These are phyloP conservation scores for Crematogaster levior DNA, from an alignment of 2,888 invertebrate genomes.

Conservation along the genomic window DNA sequence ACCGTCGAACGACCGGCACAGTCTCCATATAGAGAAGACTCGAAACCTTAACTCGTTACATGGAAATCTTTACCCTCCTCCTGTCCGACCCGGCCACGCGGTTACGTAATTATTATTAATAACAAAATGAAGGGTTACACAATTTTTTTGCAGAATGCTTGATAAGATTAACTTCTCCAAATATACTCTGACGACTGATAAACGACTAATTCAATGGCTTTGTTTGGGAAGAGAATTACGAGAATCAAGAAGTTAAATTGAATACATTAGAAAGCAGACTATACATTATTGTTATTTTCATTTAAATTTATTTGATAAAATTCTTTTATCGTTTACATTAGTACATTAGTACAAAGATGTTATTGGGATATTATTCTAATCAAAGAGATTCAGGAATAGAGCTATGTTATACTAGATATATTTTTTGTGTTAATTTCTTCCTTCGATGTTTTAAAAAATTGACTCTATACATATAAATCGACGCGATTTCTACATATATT, in stretches of 20 bases:
- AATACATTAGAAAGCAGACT: neutral
- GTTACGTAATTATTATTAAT: slow-evolving; percentile 26
- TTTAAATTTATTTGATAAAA: neutral
- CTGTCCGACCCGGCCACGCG: neutral
- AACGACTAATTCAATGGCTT: neutral
- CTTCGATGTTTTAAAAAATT: neutral
- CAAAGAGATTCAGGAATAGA: neutral
- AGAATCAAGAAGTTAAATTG: neutral
- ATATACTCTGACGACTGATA: neutral
- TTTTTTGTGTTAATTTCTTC: neutral
- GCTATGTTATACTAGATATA: neutral
- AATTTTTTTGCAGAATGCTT: neutral
- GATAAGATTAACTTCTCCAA: slow-evolving; percentile 15
- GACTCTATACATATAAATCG: neutral
- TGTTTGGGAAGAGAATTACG: neutral
- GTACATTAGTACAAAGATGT: neutral
- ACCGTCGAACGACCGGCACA: neutral
- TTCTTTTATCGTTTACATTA: neutral
- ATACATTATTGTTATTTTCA: neutral
- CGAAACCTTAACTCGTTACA: slow-evolving; percentile 12
- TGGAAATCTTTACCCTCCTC: neutral
- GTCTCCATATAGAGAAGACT: neutral
- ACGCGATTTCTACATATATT: too few species aligned
- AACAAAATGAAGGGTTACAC: neutral
- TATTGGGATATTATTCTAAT: neutral